Evolutionary conservation across 2,888 invertebrate species (phyloP).

Genomic region (Apamea monoglypha): DNA sequence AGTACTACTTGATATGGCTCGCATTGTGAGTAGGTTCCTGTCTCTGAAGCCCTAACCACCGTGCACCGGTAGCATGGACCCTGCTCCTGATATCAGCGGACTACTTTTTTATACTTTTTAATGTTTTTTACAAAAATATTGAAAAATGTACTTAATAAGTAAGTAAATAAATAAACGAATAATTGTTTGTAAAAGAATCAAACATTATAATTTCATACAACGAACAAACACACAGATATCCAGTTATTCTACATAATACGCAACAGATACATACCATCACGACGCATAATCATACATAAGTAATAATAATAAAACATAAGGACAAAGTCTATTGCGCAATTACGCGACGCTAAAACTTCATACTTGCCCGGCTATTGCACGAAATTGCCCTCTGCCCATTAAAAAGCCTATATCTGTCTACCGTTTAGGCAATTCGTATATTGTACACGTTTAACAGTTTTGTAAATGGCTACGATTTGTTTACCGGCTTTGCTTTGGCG

Average conservation of each 20-base stretch:
- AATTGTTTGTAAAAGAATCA: neutral
- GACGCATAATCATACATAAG: neutral
- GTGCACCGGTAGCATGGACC: too few species aligned
- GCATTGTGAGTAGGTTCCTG: too few species aligned
- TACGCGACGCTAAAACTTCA: slow-evolving; percentile 33
- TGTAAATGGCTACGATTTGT: slow-evolving; percentile 57
- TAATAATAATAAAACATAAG: slow-evolving; percentile 37
- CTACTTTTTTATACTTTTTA: too few species aligned
- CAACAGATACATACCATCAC: neutral
- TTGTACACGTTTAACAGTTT: slow-evolving; percentile 43
- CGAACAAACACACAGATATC: neutral
- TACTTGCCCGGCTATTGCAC: slow-evolving; percentile 32
- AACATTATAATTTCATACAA: neutral
- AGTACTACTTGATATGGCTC: too few species aligned
- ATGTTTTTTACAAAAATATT: too few species aligned
- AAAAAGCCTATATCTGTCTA: slow-evolving; percentile 41
- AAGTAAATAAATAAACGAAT: too few species aligned
- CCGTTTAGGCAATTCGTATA: slow-evolving; percentile 49
- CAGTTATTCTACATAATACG: neutral
- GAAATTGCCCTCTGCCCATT: slow-evolving; percentile 43
- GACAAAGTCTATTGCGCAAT: slow-evolving; percentile 40
- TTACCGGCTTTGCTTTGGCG: slow-evolving; percentile 33
- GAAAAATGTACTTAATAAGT: too few species aligned
- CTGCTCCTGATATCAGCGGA: too few species aligned
- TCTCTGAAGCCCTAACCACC: too few species aligned